Conservation (phyloP, 2,113 vertebrate species). For the Sorex araneus region DNA sequence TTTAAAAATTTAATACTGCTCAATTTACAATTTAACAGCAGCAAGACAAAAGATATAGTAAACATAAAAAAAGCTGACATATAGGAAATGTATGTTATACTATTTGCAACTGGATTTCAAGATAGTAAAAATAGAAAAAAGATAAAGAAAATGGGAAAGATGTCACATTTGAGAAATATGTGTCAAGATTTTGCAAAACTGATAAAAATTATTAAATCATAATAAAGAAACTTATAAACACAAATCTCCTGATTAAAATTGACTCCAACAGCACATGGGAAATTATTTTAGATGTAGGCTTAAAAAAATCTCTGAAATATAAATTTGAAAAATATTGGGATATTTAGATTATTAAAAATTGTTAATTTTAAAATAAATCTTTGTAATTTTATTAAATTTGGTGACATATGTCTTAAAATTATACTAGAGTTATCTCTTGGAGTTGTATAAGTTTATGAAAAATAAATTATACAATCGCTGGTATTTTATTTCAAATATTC, state of each 20-base stretch:
- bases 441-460: neutral
- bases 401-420: too few species aligned
- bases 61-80: neutral
- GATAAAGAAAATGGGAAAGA: neutral
- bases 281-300: neutral
- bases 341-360: neutral
- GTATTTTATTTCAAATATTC: neutral
- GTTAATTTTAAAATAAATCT: neutral
- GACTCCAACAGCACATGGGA: neutral
- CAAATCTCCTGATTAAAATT: neutral
- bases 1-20: neutral
- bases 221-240: neutral
- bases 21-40: neutral
- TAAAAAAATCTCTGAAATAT: neutral
- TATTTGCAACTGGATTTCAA: neutral
- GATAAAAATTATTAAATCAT: neutral
- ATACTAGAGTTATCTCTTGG: too few species aligned
- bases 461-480: neutral
- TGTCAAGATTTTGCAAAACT: neutral
- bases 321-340: neutral
- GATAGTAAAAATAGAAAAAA: neutral
- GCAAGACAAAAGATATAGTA: neutral
- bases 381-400: neutral
- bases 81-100: neutral
- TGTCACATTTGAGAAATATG: neutral